Percentiles rank a stretch among this genome's conserved stretches.
phyloP scores from a whole-genome alignment of 1,140 invertebrate genomes.

The Magallana angulata region DNA sequence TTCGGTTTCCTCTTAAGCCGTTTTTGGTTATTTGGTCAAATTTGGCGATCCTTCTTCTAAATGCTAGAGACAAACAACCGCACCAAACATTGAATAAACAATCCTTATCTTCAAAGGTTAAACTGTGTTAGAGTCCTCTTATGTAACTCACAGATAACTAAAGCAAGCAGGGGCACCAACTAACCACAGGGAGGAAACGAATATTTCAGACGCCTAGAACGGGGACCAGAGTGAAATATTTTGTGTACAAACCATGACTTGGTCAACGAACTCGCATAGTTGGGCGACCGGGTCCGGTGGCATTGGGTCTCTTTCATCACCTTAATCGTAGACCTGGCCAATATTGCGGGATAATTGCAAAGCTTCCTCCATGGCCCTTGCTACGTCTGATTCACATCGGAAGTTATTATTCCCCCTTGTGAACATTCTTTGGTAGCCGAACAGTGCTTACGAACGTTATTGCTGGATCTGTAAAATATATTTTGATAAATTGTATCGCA shows the following conservation, averaged over 20 bases:
- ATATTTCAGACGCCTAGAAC: slow-evolving; percentile 7
- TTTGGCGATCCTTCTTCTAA: slow-evolving; percentile 6
- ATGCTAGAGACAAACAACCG: slow-evolving; percentile 22
- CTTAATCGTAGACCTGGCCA: not conserved
- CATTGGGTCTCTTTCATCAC: not conserved
- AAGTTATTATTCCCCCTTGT: not conserved
- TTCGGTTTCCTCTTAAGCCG: no score
- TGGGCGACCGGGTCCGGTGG: not conserved
- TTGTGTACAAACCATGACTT: slow-evolving; percentile 33
- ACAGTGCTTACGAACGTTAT: not conserved
- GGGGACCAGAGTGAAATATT: not conserved
- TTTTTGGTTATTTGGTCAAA: no score
- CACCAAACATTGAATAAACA: slow-evolving; percentile 32
- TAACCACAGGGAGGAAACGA: slow-evolving; percentile 3
- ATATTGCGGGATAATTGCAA: slow-evolving; percentile 8
- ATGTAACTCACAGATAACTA: slow-evolving; percentile 10
- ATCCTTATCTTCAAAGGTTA: slow-evolving; percentile 33
- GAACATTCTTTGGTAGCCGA: not conserved
- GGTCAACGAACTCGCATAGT: not conserved
- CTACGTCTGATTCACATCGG: slow-evolving; percentile 10
- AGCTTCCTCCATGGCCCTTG: not conserved
- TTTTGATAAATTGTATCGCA: slow-evolving; percentile 21
- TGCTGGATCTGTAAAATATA: slow-evolving; percentile 2
- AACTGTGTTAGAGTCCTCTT: slow-evolving; percentile 27
- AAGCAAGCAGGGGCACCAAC: not conserved